Evolutionary conservation across 2,113 vertebrate species (phyloP).

Genomic region (Polyodon spathula): DNA sequence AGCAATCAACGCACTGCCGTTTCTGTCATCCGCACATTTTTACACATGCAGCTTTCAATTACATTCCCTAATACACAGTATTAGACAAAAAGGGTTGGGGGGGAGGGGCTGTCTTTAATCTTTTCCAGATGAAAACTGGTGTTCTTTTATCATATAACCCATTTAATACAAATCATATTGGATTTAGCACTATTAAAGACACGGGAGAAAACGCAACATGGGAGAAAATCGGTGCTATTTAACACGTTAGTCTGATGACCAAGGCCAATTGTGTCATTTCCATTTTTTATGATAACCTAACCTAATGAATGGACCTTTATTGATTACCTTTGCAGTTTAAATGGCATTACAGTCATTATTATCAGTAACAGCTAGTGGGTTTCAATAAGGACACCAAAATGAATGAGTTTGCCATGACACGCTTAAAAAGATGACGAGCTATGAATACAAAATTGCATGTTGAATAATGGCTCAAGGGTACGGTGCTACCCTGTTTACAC

Average conservation of each 20-base stretch:
- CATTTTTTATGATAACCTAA: constrained; percentile 15
- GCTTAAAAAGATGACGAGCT: too few relatives aligned
- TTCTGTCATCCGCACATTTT: constrained; percentile 71
- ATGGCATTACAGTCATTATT: constrained; percentile 24
- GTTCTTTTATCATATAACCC: constrained; percentile 15
- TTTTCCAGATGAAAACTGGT: constrained; percentile 10
- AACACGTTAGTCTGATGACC: constrained; percentile 11
- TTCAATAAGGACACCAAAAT: constrained; percentile 32
- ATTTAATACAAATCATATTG: constrained; percentile 21
- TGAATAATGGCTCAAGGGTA: too few relatives aligned
- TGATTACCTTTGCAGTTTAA: constrained; percentile 31
- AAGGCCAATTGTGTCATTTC: constrained; percentile 11
- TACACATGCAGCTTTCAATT: constrained; percentile 58
- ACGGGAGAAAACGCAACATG: constrained; percentile 6
- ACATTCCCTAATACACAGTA: constrained; percentile 52
- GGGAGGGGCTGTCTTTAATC: constrained; percentile 21
- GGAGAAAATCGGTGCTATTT: constrained; percentile 13
- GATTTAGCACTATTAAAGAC: constrained; percentile 12
- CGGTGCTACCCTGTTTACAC: too few relatives aligned
- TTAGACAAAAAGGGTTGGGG: constrained; percentile 27
- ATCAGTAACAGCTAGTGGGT: constrained; percentile 30
- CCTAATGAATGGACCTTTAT: constrained; percentile 32
- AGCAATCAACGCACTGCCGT: constrained; percentile 79
- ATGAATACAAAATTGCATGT: too few relatives aligned
- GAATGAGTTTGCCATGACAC: constrained; percentile 25